Percentiles rank a stretch among this genome's conserved stretches.
Conservation (phyloP, 2,113 vertebrate species). For the Fregata magnificens region DNA sequence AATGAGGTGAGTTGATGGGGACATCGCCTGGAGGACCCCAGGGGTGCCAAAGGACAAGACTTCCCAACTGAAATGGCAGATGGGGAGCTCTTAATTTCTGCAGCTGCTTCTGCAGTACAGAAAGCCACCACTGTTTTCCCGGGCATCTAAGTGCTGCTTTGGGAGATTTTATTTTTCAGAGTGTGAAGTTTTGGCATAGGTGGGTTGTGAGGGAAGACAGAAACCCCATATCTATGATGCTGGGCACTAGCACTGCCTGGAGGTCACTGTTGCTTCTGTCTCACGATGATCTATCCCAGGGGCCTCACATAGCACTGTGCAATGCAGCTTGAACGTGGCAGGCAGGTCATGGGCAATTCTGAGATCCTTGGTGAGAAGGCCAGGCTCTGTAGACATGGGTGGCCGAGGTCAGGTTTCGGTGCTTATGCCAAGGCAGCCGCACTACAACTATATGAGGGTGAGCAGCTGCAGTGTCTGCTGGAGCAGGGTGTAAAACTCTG, state of each 20-base stretch:
- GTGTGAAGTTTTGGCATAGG: background rate
- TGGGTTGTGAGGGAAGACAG: background rate
- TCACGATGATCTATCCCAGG: fast-evolving
- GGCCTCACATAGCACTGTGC: fast-evolving
- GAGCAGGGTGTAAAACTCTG: background rate
- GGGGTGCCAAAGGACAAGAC: background rate
- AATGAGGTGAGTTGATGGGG: background rate
- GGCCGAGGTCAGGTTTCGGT: background rate
- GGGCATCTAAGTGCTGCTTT: background rate
- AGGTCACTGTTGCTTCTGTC: background rate
- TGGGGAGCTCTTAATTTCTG: background rate
- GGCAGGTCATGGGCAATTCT: background rate
- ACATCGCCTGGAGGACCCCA: background rate
- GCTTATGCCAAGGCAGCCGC: background rate
- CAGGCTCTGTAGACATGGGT: background rate
- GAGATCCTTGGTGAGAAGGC: background rate
- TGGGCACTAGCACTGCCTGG: background rate
- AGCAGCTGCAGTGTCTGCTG: background rate
- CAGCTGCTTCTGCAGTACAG: background rate
- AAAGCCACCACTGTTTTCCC: background rate
- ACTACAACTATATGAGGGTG: fast-evolving
- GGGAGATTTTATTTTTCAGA: background rate
- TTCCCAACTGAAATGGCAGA: background rate
- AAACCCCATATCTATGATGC: background rate
- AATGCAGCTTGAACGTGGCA: fast-evolving